Base-by-base conservation (phyloP, 53 echinoderm and acorn worm genomes). In the Henricia sp. region DNA sequence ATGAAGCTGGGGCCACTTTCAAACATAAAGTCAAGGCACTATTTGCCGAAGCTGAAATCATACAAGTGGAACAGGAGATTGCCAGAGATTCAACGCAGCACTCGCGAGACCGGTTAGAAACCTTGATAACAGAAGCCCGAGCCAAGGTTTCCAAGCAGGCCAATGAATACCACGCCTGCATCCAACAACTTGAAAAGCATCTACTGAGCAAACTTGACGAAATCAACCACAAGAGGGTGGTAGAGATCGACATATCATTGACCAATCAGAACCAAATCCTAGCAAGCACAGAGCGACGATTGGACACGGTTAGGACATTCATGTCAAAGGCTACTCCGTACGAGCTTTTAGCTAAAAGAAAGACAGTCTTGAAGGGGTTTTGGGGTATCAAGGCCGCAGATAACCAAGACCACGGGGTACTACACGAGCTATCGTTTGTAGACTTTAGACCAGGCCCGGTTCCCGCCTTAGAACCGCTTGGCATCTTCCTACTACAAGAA, bases 211-310 rank as follows among this genome's bases (percentile, higher is more conserved):
- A 48, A 35, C 33, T 72, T 35, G 52, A 50, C 30, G n/a, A 72
- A 33, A 53, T 52, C 36, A 52, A 52, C 33, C 72, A 72, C 16
- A 21, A 51, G 52, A 72, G 72, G 52, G 36, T 37, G 16, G 52
- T 52, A 23, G 37, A 51, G 52, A 52, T 72, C 5, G 36, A 72
- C 33, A 72, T 72, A 8, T 72, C 72, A 10, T 54, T 72, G 72
- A 53, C 35, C 4, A 72, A 72, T 52, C 52, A 72, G 42, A 52
- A 53, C 20, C 33, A 72, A 37, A 72, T n/a, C 26, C 38, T 72
- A 0, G 72, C 35, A 30, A 53, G 34, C 32, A 52, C 52, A 37
- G 72, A 72, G 23, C 52, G 52, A 4, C 19, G 72, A 32, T 36
- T 72, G 53, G 53, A 53, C 3, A 72, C 53, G 36, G 52, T 72